Evolutionary conservation across 2,797 vertebrate genomes (phyloP).

Genomic region (Rhinatrema bivittatum): DNA sequence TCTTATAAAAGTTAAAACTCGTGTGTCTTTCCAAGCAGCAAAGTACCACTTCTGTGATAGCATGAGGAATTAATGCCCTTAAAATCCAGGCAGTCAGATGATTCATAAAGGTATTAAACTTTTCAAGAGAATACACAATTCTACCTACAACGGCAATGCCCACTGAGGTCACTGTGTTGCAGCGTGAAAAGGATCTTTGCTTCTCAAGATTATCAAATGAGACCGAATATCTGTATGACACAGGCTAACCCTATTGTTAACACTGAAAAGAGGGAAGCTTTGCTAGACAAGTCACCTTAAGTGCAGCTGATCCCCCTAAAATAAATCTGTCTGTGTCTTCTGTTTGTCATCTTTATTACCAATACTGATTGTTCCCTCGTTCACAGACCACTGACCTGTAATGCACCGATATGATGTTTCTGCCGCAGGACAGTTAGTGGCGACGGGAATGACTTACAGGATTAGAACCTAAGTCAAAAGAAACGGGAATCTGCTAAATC

Average conservation of each 20-base stretch:
- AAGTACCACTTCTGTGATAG: too few relatives aligned
- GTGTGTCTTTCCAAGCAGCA: too few relatives aligned
- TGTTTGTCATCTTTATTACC: slow-evolving; percentile 26
- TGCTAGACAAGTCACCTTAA: slow-evolving; percentile 40
- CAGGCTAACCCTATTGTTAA: slow-evolving; percentile 9
- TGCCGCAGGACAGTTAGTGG: neutral
- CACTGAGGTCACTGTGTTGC: neutral
- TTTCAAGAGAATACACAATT: too few relatives aligned
- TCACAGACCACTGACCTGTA: slow-evolving; percentile 20
- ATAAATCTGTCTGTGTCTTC: slow-evolving; percentile 34
- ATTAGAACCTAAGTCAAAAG: too few relatives aligned
- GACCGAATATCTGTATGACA: slow-evolving; percentile 6
- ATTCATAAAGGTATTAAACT: too few relatives aligned
- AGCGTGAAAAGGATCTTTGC: neutral
- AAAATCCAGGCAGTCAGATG: too few relatives aligned
- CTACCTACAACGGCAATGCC: too few relatives aligned
- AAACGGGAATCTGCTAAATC: too few relatives aligned
- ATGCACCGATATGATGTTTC: neutral
- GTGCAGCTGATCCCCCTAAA: slow-evolving; percentile 23
- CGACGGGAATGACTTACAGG: neutral
- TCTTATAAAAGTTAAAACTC: too few relatives aligned
- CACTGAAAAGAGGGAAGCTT: slow-evolving; percentile 22
- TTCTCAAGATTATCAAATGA: slow-evolving; percentile 5
- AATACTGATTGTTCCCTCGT: slow-evolving; percentile 8
- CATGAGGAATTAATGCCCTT: too few relatives aligned